Evolutionary conservation across 2,888 invertebrate species (phyloP).

Genomic region (Epinotia ramella): DNA sequence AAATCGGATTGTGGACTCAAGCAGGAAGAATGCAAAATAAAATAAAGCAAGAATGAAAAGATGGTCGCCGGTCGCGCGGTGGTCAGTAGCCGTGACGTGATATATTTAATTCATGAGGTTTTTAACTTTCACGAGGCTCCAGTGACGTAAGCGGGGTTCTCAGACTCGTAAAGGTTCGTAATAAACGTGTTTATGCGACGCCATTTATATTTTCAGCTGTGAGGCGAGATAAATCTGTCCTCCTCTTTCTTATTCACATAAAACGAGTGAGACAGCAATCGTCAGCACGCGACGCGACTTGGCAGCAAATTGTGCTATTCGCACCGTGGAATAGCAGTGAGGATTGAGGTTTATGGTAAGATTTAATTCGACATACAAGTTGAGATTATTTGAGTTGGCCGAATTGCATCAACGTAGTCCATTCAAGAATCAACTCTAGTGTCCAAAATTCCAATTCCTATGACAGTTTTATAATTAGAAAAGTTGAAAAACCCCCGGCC

Average conservation of each 20-base stretch:
- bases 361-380: not conserved
- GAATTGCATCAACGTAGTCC: no score
- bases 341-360: not conserved
- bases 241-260: no score
- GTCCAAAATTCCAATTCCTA: no score
- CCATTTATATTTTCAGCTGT: conserved; percentile 36
- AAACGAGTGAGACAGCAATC: no score
- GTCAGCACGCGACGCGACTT: no score
- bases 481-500: no score
- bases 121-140: conserved; percentile 38
- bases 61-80: conserved; percentile 42
- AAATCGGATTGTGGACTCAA: conserved; percentile 66
- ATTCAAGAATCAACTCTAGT: no score
- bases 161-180: conserved; percentile 38
- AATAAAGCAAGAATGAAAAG: conserved; percentile 53
- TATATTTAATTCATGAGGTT: conserved; percentile 44
- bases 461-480: no score
- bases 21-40: conserved; percentile 61
- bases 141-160: conserved; percentile 34
- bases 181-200: conserved; percentile 40
- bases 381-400: no score
- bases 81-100: conserved; percentile 42
- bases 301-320: no score
- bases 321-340: not conserved
- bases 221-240: no score